Conservation (phyloP, 2,888 invertebrate species). For the Caenorhabditis auriculariae region DNA sequence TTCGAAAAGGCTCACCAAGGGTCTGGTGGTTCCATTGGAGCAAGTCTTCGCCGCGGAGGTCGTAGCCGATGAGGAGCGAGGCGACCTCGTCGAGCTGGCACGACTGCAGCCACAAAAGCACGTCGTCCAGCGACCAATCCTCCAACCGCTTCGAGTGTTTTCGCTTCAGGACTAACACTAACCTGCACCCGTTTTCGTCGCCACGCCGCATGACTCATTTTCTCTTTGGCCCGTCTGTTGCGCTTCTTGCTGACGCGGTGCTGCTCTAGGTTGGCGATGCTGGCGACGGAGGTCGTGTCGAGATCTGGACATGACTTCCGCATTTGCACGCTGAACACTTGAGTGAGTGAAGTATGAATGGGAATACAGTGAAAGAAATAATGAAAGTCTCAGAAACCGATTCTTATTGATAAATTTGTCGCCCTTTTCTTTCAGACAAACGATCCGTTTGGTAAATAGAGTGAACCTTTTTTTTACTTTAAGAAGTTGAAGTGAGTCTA, state of each 20-base stretch:
- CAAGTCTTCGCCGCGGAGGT: constrained; percentile 43
- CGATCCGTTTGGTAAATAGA: no score
- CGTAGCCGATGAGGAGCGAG: constrained; percentile 45
- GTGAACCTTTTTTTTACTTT: no score
- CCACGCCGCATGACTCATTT: constrained; percentile 33
- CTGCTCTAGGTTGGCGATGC: constrained; percentile 19
- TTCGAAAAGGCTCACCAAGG: constrained; percentile 12
- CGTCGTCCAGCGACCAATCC: constrained; percentile 48
- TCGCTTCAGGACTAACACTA: background rate
- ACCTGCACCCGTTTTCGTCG: constrained; percentile 22
- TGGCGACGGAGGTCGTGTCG: constrained; percentile 13
- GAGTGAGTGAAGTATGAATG: no score
- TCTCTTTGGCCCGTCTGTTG: constrained; percentile 35
- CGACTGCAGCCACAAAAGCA: constrained; percentile 47
- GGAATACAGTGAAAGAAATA: no score
- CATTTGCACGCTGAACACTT: constrained; percentile 30
- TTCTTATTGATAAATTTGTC: no score
- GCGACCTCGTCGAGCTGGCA: constrained; percentile 46
- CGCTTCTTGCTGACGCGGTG: constrained; percentile 26
- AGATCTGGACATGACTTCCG: constrained; percentile 44
- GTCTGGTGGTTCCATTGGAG: constrained; percentile 38
- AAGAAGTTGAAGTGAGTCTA: no score
- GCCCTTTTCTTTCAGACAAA: no score
- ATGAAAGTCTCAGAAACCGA: no score
- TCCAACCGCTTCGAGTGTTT: background rate